Base-by-base conservation (phyloP, 2,888 invertebrate genomes). In the Ectobius pallidus region DNA sequence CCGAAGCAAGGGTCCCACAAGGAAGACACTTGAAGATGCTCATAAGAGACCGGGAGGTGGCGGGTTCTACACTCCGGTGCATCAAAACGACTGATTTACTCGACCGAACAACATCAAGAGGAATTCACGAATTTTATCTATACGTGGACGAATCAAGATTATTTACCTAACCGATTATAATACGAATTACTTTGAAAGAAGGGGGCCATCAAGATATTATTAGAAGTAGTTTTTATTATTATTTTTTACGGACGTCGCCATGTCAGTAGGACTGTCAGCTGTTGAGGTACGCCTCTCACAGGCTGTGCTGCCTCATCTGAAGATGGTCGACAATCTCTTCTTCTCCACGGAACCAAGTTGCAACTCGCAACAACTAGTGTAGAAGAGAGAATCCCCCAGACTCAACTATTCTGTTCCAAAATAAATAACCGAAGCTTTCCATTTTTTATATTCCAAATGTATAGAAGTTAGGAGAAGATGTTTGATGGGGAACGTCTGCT, bases 191-290 rank as follows among this genome's bases (percentile, higher is more conserved):
- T 27, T 2, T 65, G 42, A 46, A 65, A 65, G 65, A 65, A 65
- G 65, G 65, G 65, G 65, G 65, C 65, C 65, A 65, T 65, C 46
- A 46, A 65, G 46, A 65, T 65, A 65, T 30, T 46, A 58, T 58
- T 65, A 65, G 65, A n/a, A 65, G 30, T 65, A 65, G 46, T 65
- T 27, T n/a, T 46, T 44, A 30, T n/a, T 7, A 30, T 6, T 58
- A n/a, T 58, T 34, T 34, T 34, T 34, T 34, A 7, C 34, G n/a
- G n/a, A n/a, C 16, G 30, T 58, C 58, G n/a, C n/a, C 58, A n/a
- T 65, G 65, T 27, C 27, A 27, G 27, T 20, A 65, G 11, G 27
- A 27, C 44, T 22, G 30, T 42, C 42, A 65, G 65, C 42, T 65
- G 65, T 27, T 44, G 30, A 44, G 27, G n/a, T 25, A 65, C 42